Conservation (phyloP, 37 sponge, comb jelly and placozoan species). For the Cliona cf. orientalis region DNA sequence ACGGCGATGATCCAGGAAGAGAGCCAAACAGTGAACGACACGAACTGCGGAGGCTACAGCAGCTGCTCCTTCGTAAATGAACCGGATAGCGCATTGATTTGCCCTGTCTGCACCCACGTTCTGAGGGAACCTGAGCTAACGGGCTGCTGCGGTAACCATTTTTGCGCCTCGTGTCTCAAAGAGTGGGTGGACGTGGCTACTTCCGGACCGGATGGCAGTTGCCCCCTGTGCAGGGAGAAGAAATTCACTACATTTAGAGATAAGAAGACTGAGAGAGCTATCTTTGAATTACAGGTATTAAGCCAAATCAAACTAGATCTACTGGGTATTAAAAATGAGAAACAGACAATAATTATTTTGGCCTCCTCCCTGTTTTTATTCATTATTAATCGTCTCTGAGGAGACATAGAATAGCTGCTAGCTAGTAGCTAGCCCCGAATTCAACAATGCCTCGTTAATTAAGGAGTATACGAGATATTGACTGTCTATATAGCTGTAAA, state of each 20-base stretch:
- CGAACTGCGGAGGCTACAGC: constrained; percentile 23
- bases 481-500: neutral
- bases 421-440: no score
- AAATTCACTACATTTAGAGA: constrained; percentile 4
- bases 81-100: neutral
- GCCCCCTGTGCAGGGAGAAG: constrained; percentile 25
- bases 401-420: no score
- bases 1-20: no score
- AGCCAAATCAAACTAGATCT: no score
- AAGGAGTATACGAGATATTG: no score
- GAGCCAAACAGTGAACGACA: neutral
- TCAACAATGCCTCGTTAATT: no score
- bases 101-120: constrained; percentile 11
- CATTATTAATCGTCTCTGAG: no score
- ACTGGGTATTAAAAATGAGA: no score
- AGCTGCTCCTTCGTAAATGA: constrained; percentile 23
- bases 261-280: neutral
- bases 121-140: constrained; percentile 22
- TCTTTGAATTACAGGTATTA: neutral
- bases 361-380: no score
- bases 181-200: neutral
- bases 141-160: constrained; percentile 34
- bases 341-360: no score
- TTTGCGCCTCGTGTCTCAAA: constrained; percentile 10
- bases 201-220: neutral